These are phyloP conservation scores for Paedocypris micromegethes DNA, from an alignment of 2,797 vertebrate genomes.

Conservation along the genomic window DNA sequence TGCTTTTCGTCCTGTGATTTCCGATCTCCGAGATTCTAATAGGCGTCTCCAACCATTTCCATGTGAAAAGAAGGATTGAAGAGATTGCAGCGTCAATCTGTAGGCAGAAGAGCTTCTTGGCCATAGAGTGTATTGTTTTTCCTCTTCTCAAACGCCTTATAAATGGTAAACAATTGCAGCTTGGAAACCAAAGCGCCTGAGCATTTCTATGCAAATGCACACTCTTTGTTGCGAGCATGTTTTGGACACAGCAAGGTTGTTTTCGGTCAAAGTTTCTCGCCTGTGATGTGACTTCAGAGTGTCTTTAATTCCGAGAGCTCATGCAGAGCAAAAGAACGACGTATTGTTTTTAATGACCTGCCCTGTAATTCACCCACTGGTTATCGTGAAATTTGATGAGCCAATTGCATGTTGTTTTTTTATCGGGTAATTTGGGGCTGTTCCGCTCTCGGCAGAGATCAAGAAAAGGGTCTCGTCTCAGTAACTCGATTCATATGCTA, in stretches of 20 bases:
- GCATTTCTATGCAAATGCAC: too few relatives aligned
- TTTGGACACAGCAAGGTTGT: too few relatives aligned
- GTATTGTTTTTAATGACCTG: background rate
- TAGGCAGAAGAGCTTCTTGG: background rate
- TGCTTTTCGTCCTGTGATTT: constrained; percentile 6
- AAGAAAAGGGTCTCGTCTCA: background rate
- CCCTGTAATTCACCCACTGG: constrained; percentile 3
- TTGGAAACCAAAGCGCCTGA: background rate
- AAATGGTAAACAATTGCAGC: background rate
- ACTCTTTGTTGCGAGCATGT: background rate
- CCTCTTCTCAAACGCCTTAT: background rate
- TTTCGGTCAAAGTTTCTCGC: too few relatives aligned
- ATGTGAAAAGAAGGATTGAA: background rate
- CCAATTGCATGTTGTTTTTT: constrained; percentile 3
- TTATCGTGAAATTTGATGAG: constrained; percentile 4
- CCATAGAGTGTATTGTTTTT: background rate
- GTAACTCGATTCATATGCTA: background rate
- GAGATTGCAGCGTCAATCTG: constrained; percentile 3
- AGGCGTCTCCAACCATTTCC: background rate
- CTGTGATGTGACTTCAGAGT: background rate
- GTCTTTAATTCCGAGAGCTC: background rate
- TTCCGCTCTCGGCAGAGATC: constrained; percentile 10
- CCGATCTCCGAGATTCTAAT: constrained; percentile 14
- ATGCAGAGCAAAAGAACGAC: background rate
- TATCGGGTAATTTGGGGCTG: background rate